Base-by-base conservation (phyloP, 1,140 invertebrate species). In the Acromyrmex charruanus region DNA sequence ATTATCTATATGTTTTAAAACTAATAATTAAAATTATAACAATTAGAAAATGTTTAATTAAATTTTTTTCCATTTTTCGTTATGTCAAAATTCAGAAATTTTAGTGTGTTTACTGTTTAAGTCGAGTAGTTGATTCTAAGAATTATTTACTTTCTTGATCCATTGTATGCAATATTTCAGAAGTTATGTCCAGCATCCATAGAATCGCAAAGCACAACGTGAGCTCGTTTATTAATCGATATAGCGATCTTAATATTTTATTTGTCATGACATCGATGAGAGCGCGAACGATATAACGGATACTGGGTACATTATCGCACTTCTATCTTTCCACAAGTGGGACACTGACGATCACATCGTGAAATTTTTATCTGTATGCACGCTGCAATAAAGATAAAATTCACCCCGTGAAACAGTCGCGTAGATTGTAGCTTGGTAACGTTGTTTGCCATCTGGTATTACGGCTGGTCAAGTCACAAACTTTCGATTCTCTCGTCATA, bases 331-430 rank as follows among this genome's bases (percentile, higher is more conserved):
- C 16, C 49, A 49, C 21, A 49, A 77, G 63, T 61, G 53, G 25
- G 16, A 68, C 80, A 39, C 63, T 80, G 28, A 31, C 55, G 68
- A 49, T 82, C 18, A 39, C 39, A 49, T 44, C 31, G 35, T 77
- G 74, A 77, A 85, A 85, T 66, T 75, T 79, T 77, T 85, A 85
- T 85, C 72, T 77, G 14, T 31, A 59, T 61, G 81, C 69, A 28
- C 12, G 49, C 28, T 66, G 65, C 63, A 77, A 25, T 79, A 65
- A 66, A 75, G 72, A 77, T 85, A 85, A 85, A 79, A 59, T 28
- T 66, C 35, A 65, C 21, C 59, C 49, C 18, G 14, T 21, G 35
- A 66, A 65, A 77, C 55, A 65, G 31, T 49, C 59, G 2, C 31
- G 12, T 65, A 77, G 84, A 85, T 85, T 79, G 49, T 85, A 66